phyloP scores from a whole-genome alignment of 2,113 vertebrate genomes.

The Rutilus rutilus region DNA sequence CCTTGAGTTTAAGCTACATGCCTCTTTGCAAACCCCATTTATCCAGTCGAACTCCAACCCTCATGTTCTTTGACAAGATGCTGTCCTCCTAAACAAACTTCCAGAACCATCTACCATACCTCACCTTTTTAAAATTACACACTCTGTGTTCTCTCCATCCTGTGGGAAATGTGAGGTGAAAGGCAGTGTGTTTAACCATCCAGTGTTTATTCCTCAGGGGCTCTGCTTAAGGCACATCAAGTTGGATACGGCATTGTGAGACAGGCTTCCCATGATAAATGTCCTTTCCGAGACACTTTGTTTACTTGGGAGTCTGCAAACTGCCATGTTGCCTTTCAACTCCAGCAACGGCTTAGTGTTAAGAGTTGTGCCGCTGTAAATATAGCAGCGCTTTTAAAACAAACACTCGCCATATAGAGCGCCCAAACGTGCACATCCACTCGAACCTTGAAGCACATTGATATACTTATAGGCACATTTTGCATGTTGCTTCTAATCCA shows the following conservation, averaged over 20 bases:
- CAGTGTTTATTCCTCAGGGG: slow-evolving; percentile 14
- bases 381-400: slow-evolving; percentile 15
- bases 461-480: slow-evolving; percentile 17
- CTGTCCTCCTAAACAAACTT: not conserved
- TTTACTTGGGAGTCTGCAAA: slow-evolving; percentile 15
- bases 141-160: not conserved
- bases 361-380: slow-evolving; percentile 2
- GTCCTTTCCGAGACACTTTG: not conserved
- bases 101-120: not conserved
- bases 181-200: slow-evolving; percentile 3
- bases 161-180: not conserved
- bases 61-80: not conserved
- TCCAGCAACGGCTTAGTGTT: not conserved
- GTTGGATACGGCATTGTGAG: not conserved
- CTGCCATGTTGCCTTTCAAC: slow-evolving; percentile 23
- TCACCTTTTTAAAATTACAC: not conserved
- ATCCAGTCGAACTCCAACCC: slow-evolving; percentile 45
- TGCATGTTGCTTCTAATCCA: slow-evolving; percentile 18
- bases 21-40: slow-evolving; percentile 37
- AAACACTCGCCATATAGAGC: slow-evolving; percentile 1
- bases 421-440: not conserved
- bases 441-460: slow-evolving; percentile 13
- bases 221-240: not conserved
- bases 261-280: slow-evolving; percentile 2
- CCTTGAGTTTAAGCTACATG: slow-evolving; percentile 41